Conservation (phyloP, 2,113 vertebrate species). For the Phoxinus phoxinus region DNA sequence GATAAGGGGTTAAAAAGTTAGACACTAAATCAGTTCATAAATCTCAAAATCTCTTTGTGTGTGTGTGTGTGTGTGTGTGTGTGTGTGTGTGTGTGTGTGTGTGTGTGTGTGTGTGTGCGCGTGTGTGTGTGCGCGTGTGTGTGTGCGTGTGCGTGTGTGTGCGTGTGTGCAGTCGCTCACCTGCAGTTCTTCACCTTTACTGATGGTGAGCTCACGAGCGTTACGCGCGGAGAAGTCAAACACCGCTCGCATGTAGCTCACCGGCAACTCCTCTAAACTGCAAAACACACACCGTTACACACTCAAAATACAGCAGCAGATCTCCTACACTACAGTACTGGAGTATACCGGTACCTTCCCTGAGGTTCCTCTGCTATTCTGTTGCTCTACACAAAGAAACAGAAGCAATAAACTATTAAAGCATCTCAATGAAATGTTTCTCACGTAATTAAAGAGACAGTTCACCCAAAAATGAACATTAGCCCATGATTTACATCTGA, state of each 20-base stretch:
- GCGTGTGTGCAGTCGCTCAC: background rate
- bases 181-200: conserved; percentile 42
- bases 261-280: background rate
- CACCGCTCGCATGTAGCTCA: background rate
- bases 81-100: background rate
- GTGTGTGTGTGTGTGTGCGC: background rate
- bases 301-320: background rate
- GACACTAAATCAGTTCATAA: background rate
- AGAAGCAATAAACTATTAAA: background rate
- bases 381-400: conserved; percentile 8
- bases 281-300: conserved; percentile 6
- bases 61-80: background rate
- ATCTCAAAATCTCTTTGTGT: background rate
- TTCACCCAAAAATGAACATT: no score
- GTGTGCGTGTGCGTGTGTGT: background rate
- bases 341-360: background rate
- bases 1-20: no score
- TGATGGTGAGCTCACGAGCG: conserved; percentile 1
- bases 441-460: background rate
- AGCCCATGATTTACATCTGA: no score
- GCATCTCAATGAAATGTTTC: background rate
- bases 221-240: conserved; percentile 29
- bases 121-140: no score
- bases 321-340: no score
- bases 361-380: background rate